phyloP scores from a whole-genome alignment of 2,888 invertebrate genomes.

The Melinopterus prodromus region DNA sequence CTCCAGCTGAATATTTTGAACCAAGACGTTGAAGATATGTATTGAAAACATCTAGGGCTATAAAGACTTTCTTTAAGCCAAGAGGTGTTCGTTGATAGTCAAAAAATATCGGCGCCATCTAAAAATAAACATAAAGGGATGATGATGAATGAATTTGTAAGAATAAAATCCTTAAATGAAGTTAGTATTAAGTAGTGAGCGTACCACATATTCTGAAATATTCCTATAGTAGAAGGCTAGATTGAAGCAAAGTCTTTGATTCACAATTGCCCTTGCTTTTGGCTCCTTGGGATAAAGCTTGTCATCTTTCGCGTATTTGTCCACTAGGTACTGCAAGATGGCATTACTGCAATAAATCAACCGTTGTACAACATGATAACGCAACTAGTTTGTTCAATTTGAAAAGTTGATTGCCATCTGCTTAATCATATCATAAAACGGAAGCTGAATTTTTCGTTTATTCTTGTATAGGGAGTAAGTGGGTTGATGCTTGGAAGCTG shows the following conservation, averaged over 20 bases:
- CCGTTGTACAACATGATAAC: no score
- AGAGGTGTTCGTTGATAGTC: constrained; percentile 75
- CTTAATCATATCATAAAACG: no score
- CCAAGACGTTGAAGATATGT: constrained; percentile 70
- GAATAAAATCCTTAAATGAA: not conserved
- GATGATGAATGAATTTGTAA: not conserved
- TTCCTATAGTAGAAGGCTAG: constrained; percentile 77
- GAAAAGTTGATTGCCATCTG: no score
- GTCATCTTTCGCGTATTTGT: constrained; percentile 74
- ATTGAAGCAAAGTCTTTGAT: constrained; percentile 82
- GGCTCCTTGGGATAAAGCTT: constrained; percentile 77
- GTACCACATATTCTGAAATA: constrained; percentile 72
- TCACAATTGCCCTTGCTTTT: constrained; percentile 75
- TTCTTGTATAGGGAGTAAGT: no score
- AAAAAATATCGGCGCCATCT: constrained; percentile 82
- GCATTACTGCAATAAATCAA: constrained; percentile 62
- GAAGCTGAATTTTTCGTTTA: no score
- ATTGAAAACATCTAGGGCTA: constrained; percentile 72
- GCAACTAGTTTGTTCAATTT: no score
- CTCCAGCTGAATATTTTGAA: constrained; percentile 71
- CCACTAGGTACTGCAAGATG: constrained; percentile 76
- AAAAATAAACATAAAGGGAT: constrained; percentile 44
- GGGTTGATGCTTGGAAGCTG: no score
- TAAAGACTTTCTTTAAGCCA: constrained; percentile 73
- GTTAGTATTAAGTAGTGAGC: constrained; percentile 45